phyloP scores from a whole-genome alignment of 2,113 vertebrate genomes.

The Psephotus haematonotus region DNA sequence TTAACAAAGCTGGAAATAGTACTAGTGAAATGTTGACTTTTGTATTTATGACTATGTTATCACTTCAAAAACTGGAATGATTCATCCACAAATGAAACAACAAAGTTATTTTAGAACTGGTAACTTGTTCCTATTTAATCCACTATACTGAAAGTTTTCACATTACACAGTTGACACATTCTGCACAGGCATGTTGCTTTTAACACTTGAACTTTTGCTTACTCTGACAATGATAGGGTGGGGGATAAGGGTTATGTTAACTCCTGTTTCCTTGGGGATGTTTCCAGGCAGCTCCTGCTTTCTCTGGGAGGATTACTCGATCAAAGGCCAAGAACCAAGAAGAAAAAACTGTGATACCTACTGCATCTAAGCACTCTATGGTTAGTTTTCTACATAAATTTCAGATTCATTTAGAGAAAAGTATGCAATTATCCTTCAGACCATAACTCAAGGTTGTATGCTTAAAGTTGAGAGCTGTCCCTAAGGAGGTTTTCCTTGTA shows the following conservation, averaged over 20 bases:
- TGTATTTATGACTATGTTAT: neutral
- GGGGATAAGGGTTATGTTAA: neutral
- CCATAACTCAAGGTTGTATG: neutral
- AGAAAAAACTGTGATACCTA: slow-evolving; percentile 38
- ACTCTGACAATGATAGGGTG: neutral
- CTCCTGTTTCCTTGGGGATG: neutral
- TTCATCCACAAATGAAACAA: neutral
- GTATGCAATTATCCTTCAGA: neutral
- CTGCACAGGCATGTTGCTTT: neutral
- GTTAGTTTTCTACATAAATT: slow-evolving; percentile 4
- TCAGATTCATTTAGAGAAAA: neutral
- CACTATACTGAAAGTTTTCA: neutral
- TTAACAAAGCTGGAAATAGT: neutral
- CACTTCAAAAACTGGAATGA: neutral
- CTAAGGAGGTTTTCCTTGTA: neutral
- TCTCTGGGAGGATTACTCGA: slow-evolving; percentile 69
- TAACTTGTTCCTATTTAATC: neutral
- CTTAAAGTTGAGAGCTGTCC: neutral
- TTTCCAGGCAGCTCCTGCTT: slow-evolving; percentile 58
- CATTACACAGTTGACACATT: neutral
- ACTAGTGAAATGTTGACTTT: neutral
- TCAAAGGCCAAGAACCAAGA: slow-evolving; percentile 70
- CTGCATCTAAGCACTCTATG: neutral
- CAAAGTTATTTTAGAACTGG: neutral
- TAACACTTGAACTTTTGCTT: neutral